phyloP scores from a whole-genome alignment of 2,797 vertebrate genomes.

The Myripristis murdjan region DNA sequence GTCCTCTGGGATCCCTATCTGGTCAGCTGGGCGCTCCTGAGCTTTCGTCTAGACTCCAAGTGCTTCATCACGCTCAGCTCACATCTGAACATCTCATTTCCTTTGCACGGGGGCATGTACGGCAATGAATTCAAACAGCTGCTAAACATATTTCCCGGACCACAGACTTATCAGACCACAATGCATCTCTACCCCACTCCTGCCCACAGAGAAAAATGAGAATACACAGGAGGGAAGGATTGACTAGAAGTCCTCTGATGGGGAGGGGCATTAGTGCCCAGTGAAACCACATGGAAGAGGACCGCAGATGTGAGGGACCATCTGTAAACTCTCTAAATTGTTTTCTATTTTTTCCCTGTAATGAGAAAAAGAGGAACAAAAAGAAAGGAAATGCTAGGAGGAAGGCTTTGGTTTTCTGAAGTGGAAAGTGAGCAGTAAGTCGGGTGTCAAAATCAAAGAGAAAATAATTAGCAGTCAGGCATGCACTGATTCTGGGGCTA shows the following conservation, averaged over 20 bases:
- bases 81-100: constrained; percentile 80
- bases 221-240: background rate
- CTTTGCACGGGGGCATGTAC: constrained; percentile 52
- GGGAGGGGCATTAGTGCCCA: constrained; percentile 6
- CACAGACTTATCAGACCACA: constrained; percentile 42
- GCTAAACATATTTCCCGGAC: constrained; percentile 79
- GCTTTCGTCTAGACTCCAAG: constrained; percentile 5
- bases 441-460: too few relatives aligned
- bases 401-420: background rate
- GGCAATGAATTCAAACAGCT: constrained; percentile 69
- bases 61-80: constrained; percentile 44
- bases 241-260: constrained; percentile 19
- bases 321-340: constrained; percentile 12
- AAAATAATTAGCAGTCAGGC: too few relatives aligned
- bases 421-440: background rate
- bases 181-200: constrained; percentile 41
- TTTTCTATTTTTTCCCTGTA: background rate
- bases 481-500: too few relatives aligned
- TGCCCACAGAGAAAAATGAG: constrained; percentile 40
- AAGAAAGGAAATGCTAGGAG: background rate
- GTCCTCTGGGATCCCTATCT: constrained; percentile 2
- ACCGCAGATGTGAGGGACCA: constrained; percentile 21
- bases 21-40: constrained; percentile 34
- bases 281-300: background rate
- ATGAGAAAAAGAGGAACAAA: background rate